Conservation (phyloP, 2,113 vertebrate species). For the Gavia stellata region DNA sequence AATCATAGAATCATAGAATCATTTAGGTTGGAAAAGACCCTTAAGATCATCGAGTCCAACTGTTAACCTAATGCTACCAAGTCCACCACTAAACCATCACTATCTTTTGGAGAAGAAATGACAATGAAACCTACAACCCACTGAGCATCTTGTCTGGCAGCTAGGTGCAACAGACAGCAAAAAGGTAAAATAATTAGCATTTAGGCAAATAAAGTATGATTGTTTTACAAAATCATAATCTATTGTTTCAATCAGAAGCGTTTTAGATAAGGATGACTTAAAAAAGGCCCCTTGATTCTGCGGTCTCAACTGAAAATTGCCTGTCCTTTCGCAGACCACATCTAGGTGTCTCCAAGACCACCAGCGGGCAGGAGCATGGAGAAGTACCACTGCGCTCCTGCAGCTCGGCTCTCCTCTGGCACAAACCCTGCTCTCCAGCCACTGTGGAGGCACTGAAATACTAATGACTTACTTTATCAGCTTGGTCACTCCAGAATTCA, state of each 20-base stretch:
- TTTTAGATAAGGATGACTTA: background rate
- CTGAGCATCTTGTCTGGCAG: fast-evolving
- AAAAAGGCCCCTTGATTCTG: background rate
- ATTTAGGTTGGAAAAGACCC: background rate
- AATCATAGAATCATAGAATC: too few relatives aligned
- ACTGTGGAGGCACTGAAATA: background rate
- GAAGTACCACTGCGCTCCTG: background rate
- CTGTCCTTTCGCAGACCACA: background rate
- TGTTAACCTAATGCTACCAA: background rate
- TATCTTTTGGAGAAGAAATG: background rate
- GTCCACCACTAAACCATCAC: background rate
- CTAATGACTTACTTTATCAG: background rate
- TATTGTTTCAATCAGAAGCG: background rate
- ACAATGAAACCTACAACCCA: background rate
- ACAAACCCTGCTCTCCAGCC: background rate
- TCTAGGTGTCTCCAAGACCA: background rate
- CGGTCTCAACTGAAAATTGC: background rate
- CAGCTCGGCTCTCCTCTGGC: background rate
- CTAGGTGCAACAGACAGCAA: background rate
- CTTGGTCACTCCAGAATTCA: background rate
- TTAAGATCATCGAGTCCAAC: background rate
- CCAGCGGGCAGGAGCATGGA: background rate
- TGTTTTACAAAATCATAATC: background rate
- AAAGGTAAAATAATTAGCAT: background rate
- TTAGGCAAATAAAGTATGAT: background rate